phyloP scores from a whole-genome alignment of 2,888 invertebrate genomes.

The Lumbricus terrestris region DNA sequence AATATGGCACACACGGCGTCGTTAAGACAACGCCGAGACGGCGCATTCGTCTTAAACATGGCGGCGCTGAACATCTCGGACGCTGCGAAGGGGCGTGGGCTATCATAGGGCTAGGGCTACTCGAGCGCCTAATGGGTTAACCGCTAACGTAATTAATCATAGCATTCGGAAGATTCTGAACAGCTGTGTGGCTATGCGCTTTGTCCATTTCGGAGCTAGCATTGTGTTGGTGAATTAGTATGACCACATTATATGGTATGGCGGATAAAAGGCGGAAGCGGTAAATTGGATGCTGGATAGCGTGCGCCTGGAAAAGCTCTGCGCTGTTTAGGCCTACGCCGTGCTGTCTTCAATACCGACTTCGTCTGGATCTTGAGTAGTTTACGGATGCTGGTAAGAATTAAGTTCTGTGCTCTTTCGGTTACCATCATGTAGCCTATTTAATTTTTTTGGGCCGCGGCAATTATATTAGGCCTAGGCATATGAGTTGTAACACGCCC shows the following conservation, averaged over 20 bases:
- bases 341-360: neutral
- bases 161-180: neutral
- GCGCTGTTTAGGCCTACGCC: neutral
- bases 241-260: too few species aligned
- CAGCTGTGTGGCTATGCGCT: neutral
- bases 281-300: neutral
- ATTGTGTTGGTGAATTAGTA: neutral
- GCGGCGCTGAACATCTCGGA: neutral
- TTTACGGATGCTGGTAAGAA: neutral
- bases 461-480: too few species aligned
- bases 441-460: too few species aligned
- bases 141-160: too few species aligned
- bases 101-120: too few species aligned
- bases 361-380: neutral
- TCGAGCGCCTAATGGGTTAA: too few species aligned
- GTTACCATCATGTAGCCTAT: neutral
- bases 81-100: neutral
- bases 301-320: neutral
- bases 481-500: too few species aligned
- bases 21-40: neutral
- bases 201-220: neutral
- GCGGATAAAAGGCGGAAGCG: neutral
- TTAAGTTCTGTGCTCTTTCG: neutral
- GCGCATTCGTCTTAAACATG: neutral
- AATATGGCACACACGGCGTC: too few species aligned